Percentiles rank a stretch among this genome's conserved stretches.
Evolutionary conservation across 2,113 vertebrate genomes (phyloP).

Genomic region (Hemiscyllium ocellatum): DNA sequence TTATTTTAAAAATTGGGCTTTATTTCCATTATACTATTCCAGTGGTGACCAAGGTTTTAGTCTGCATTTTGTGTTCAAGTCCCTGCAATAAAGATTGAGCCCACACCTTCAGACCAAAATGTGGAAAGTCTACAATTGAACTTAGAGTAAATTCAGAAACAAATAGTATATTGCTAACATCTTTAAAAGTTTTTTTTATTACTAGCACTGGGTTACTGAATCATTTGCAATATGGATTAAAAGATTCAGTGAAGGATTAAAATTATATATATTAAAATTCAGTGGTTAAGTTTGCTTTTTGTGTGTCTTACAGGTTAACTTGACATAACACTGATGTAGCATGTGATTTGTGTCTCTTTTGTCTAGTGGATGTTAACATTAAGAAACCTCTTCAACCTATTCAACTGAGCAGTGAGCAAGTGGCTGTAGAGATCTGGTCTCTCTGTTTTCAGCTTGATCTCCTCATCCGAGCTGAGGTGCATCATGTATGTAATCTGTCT

Average conservation of each 20-base stretch:
- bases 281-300: not conserved
- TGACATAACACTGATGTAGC: not conserved
- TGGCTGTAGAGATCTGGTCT: constrained; percentile 67
- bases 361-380: constrained; percentile 59
- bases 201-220: not conserved
- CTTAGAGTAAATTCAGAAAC: not conserved
- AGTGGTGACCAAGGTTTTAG: no score
- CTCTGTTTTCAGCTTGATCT: constrained; percentile 67
- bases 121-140: not conserved
- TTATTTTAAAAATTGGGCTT: no score
- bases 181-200: not conserved
- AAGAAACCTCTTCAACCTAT: constrained; percentile 62
- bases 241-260: not conserved
- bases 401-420: constrained; percentile 62
- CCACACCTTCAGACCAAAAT: not conserved
- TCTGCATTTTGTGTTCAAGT: not conserved
- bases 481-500: constrained; percentile 52
- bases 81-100: not conserved
- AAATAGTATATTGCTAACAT: not conserved
- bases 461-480: constrained; percentile 65
- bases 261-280: not conserved
- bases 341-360: not conserved
- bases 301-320: not conserved
- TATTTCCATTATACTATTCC: no score
- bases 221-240: not conserved